Conservation (phyloP, 2,113 vertebrate species). For the Cavia aperea region DNA sequence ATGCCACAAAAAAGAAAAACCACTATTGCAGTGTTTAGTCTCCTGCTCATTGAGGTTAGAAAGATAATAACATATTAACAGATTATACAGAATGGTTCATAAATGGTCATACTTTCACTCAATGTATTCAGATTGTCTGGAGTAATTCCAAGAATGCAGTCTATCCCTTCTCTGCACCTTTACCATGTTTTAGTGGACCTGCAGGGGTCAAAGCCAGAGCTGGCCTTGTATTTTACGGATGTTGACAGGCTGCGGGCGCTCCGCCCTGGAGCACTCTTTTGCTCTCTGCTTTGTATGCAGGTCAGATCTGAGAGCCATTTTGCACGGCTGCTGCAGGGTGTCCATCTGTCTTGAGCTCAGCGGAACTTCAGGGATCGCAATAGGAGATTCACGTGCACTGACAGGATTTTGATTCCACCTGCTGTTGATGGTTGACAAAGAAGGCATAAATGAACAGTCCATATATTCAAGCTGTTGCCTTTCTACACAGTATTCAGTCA, state of each 20-base stretch:
- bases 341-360: conserved; percentile 65
- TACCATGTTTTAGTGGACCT: conserved; percentile 32
- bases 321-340: conserved; percentile 54
- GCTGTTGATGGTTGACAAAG: conserved; percentile 59
- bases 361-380: conserved; percentile 60
- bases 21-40: conserved; percentile 14
- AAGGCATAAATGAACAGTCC: conserved; percentile 46
- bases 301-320: conserved; percentile 47
- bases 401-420: conserved; percentile 63
- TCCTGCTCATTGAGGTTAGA: conserved; percentile 30
- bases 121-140: conserved; percentile 39
- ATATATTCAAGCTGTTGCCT: conserved; percentile 22
- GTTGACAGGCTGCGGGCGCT: conserved; percentile 58
- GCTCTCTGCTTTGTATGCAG: conserved; percentile 57
- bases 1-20: conserved; percentile 49
- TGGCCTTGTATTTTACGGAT: conserved; percentile 55
- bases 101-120: conserved; percentile 27
- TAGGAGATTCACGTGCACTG: conserved; percentile 54
- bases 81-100: conserved; percentile 28
- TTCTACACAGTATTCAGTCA: not conserved
- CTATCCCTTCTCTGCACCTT: conserved; percentile 25
- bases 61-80: conserved; percentile 39
- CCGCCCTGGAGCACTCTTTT: conserved; percentile 12
- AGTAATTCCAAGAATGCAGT: conserved; percentile 43
- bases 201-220: conserved; percentile 47